Evolutionary conservation across 2,888 invertebrate species (phyloP), one percentile per base, ranked within the genome.

Genomic region (Branchipolynoe longqiensis): DNA sequence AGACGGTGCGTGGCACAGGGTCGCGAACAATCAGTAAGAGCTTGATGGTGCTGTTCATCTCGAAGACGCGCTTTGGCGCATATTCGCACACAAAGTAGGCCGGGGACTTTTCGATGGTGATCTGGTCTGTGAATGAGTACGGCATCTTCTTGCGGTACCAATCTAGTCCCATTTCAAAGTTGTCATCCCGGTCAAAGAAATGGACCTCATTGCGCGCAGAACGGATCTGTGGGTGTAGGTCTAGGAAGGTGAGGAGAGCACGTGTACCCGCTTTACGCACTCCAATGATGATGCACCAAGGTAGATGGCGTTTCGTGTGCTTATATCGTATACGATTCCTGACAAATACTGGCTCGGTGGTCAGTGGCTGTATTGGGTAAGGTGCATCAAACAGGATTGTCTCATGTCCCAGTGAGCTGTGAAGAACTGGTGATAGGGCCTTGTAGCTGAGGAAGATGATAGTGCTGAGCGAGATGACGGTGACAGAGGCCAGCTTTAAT

Each of bases 61-160:
- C 97, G 90, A 96, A 95, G 84, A 99, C 97, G 88, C 99, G 95
- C 94, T 98, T 97, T 22, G 99, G 98, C 58, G 97, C 98, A 95
- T 97, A 97, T 22, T 97, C 96, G 85, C 98, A 98, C 74, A 98
- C 97, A 94, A 99, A 99, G 94, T 99, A 99, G 91, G 98, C 98
- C 2, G 99, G 99, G 91, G 98, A 98, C 94, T 99, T 99, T 94
- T 99, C 99, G 90, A 98, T 97, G 85, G 98, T 98, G 90, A 98
- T 96, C 94, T 98, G 98, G 62, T 97, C 97, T 88, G 96, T 96
- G 94, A 96, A 97, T 0, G 98, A 97, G 91, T 96, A 96, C 22
- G 98, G 98, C 98, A 98, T 98, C 93, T 97, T 97, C 69, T 91
- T 90, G 33, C 91, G 88, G 86, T 99, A 99, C 98, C 99, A 99